A percentile compares a stretch with the other conserved stretches of the same genome.
phyloP scores from a whole-genome alignment of 2,797 vertebrate genomes.

The Tokudaia tokunoshimensis region DNA sequence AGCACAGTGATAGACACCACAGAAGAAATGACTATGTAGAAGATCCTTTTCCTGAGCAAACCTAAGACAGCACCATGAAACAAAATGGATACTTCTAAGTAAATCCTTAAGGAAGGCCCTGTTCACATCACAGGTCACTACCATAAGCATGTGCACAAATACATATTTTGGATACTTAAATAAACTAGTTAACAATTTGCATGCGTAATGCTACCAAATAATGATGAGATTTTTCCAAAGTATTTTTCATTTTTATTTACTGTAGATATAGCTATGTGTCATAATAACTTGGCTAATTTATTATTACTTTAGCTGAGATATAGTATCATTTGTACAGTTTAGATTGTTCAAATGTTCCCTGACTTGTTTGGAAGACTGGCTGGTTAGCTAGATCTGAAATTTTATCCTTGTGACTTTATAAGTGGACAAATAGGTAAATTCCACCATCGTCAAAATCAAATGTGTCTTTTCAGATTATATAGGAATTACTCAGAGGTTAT shows the following conservation, averaged over 20 bases:
- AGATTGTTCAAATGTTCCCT: not conserved
- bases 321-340: not conserved
- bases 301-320: conserved; percentile 12
- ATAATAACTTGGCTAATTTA: not conserved
- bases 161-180: conserved; percentile 13
- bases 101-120: not conserved
- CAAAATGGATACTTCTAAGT: not conserved
- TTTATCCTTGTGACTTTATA: conserved; percentile 30
- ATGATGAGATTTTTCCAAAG: conserved; percentile 16
- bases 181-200: conserved; percentile 1
- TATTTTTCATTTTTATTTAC: not conserved
- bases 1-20: not conserved
- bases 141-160: not conserved
- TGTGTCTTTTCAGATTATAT: conserved; percentile 48
- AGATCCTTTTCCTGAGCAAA: conserved; percentile 16
- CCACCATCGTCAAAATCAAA: conserved; percentile 19
- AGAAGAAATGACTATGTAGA: not conserved
- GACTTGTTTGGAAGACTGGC: not conserved
- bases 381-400: conserved; percentile 4
- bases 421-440: conserved; percentile 43
- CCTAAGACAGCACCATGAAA: not conserved
- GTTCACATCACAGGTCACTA: not conserved
- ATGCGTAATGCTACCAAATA: not conserved
- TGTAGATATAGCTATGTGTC: not conserved
- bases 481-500: conserved; percentile 59